Conservation (phyloP, 2,113 vertebrate species). For the Emberiza fucata region DNA sequence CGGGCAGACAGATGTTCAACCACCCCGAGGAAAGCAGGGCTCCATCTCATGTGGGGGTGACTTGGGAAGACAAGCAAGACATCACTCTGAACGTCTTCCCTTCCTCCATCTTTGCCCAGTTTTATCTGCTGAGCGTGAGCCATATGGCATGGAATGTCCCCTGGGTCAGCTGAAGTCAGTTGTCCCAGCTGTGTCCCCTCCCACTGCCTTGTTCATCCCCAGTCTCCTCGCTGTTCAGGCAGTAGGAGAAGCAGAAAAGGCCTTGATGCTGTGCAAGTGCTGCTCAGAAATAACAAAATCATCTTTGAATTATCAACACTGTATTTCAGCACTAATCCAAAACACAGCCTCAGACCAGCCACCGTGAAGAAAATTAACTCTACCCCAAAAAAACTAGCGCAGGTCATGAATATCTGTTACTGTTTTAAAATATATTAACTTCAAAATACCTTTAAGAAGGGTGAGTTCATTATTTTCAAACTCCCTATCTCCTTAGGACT, state of each 20-base stretch:
- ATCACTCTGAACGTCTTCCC: rapidly evolving
- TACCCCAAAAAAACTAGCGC: neutral
- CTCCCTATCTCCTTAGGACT: neutral
- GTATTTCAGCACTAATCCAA: neutral
- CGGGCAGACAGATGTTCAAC: neutral
- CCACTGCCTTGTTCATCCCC: neutral
- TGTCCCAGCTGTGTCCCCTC: neutral
- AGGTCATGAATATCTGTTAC: neutral
- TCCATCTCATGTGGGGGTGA: rapidly evolving
- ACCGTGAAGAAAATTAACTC: neutral
- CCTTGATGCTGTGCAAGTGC: neutral
- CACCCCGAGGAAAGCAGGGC: neutral
- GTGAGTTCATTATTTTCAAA: neutral
- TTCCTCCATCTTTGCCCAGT: neutral
- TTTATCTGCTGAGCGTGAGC: neutral
- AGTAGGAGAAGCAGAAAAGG: neutral
- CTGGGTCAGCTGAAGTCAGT: neutral
- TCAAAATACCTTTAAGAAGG: neutral
- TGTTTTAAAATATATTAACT: neutral
- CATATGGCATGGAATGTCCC: neutral
- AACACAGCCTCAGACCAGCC: neutral
- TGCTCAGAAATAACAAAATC: neutral
- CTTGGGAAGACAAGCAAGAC: neutral
- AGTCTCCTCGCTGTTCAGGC: rapidly evolving
- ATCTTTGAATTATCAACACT: neutral